phyloP scores from a whole-genome alignment of 2,113 vertebrate genomes.

The Onychostruthus taczanowskii region DNA sequence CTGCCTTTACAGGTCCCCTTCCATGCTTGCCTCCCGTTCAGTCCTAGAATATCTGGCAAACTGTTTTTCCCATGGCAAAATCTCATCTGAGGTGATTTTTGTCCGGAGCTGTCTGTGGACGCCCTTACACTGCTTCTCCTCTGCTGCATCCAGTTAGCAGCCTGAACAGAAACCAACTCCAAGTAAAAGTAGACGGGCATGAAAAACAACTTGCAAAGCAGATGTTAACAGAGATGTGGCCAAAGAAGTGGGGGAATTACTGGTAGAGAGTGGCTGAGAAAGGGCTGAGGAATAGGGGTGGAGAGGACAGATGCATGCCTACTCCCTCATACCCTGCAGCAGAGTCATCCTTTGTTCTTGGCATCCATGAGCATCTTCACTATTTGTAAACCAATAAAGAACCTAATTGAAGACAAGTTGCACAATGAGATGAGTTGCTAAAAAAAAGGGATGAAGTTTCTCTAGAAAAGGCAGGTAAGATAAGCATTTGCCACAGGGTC shows the following conservation, averaged over 20 bases:
- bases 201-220: neutral
- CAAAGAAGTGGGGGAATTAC: neutral
- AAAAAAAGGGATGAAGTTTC: neutral
- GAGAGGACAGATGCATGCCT: neutral
- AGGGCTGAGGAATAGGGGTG: neutral
- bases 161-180: neutral
- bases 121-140: rapidly evolving
- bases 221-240: neutral
- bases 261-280: neutral
- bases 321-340: neutral
- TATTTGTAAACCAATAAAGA: neutral
- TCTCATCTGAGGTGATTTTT: neutral
- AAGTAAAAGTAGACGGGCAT: neutral
- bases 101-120: neutral
- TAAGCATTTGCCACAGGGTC: neutral
- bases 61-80: neutral
- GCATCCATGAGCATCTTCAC: neutral
- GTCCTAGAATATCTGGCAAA: neutral
- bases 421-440: neutral
- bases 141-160: neutral
- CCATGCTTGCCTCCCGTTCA: neutral
- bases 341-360: neutral
- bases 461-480: neutral
- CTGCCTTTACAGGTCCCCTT: neutral
- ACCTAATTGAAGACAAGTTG: neutral